Evolutionary conservation across 1,140 invertebrate species (phyloP), one percentile per base, ranked within the genome.

Genomic region (Drosophila burlai): DNA sequence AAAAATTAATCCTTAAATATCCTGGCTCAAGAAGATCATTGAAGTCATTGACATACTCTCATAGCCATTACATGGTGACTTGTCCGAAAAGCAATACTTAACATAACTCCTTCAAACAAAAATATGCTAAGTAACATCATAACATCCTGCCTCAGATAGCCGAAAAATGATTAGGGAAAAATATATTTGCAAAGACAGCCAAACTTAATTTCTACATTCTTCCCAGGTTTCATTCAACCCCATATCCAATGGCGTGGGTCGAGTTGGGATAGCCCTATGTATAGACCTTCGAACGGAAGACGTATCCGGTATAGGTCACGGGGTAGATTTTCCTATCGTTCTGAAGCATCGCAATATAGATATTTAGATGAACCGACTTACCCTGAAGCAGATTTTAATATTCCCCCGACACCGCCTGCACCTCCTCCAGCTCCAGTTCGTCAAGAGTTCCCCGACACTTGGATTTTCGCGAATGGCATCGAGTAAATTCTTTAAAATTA

Each of bases 371-470:
- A 15, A 36, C 5, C 2, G 4, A 1, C 6, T 18, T 18, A 36
- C 31, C 1, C 2, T 15, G 6, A 7, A 15, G 18, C 6, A 16
- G 3, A 5, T 9, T 16, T 26, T 6, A 9, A 11, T 7, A 15
- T 26, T 13, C 8, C 40, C 26, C 29, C 18, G 24, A 1, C n/a
- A 21, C n/a, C 31, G 9, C 7, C 8, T 16, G 13, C 43, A 61
- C 29, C 43, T 13, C 21, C 45, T 21, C 26, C 40, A 46, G 38
- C 24, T 16, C 21, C n/a, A 8, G 31, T 67, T 13, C 63, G 67
- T 6, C 15, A 40, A 34, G 64, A 71, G 29, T 71, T 71, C 7
- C 49, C 63, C 16, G 63, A 71, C 4, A 55, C 63, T 34, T 71
- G 67, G 67, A 57, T 68, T 16, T 67, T 68, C 29, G n/a, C 49